These are phyloP conservation scores for Rhimphoctona megacephalus DNA, from an alignment of 2,888 invertebrate genomes.

Conservation along the genomic window DNA sequence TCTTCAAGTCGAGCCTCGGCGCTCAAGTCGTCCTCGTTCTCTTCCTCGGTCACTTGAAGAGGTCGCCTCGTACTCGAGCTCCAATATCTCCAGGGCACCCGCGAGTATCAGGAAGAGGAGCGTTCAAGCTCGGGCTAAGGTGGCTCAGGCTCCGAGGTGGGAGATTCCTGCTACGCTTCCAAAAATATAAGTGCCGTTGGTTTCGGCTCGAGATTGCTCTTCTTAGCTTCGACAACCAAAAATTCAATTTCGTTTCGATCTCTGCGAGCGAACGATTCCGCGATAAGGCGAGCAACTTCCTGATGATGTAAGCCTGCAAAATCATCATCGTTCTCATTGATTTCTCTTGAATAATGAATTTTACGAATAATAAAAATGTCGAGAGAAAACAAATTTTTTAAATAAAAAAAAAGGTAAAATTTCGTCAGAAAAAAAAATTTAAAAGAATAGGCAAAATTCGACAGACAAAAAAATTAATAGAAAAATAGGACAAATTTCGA, in stretches of 20 bases:
- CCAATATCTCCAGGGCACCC: conserved; percentile 67
- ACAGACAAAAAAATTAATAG: neutral
- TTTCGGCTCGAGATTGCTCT: conserved; percentile 96
- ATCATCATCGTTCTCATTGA: neutral
- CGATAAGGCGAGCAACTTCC: conserved; percentile 96
- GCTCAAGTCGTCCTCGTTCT: conserved; percentile 43
- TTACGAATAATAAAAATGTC: neutral
- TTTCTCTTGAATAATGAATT: neutral
- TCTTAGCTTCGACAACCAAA: conserved; percentile 96
- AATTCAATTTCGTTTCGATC: conserved; percentile 96
- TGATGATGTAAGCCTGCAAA: conserved; percentile 82
- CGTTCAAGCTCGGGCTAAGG: conserved; percentile 76
- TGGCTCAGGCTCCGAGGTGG: conserved; percentile 84
- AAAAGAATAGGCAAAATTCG: neutral
- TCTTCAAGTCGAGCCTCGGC: conserved; percentile 13
- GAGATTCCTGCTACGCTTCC: conserved; percentile 93
- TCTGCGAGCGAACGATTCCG: conserved; percentile 96
- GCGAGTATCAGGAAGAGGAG: conserved; percentile 64
- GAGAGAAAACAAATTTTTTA: neutral
- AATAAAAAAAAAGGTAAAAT: neutral
- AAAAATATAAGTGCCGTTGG: conserved; percentile 95
- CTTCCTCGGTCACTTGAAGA: conserved; percentile 62
- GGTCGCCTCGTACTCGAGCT: conserved; percentile 62
- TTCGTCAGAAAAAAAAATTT: neutral
- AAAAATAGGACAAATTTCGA: no score